phyloP scores from a whole-genome alignment of 2,797 vertebrate species.

The Cheirogaleus major region DNA sequence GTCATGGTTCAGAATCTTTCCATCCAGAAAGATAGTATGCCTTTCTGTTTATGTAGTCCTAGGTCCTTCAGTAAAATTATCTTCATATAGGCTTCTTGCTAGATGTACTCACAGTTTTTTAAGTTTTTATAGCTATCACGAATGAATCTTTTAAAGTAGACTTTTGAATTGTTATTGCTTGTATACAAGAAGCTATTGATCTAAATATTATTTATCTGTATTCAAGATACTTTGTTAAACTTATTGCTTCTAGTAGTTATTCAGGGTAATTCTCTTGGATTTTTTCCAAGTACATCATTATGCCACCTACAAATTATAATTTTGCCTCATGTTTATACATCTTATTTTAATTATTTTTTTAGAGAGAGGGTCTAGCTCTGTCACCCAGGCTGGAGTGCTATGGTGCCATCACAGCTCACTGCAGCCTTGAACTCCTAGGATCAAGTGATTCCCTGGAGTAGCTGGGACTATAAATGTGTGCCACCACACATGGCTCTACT shows the following conservation, averaged over 20 bases:
- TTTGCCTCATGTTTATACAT: background rate
- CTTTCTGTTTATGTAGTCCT: background rate
- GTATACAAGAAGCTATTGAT: background rate
- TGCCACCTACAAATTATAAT: background rate
- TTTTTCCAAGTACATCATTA: background rate
- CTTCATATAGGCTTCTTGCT: background rate
- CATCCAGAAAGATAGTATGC: background rate
- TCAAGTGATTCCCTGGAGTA: no score
- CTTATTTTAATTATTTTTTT: background rate
- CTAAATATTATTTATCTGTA: background rate
- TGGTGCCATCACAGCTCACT: no score
- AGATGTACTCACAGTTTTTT: background rate
- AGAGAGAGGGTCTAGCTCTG: no score
- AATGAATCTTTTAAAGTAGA: background rate
- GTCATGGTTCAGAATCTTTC: background rate
- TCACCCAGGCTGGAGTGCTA: no score
- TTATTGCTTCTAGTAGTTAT: background rate
- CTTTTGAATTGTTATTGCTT: background rate
- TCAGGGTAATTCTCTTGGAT: background rate
- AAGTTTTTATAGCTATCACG: background rate
- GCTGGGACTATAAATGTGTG: no score
- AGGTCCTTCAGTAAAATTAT: background rate
- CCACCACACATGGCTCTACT: background rate
- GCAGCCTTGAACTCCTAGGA: no score
- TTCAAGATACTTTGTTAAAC: background rate